These are phyloP conservation scores for Stenotaenia linearis DNA, from an alignment of 2,888 invertebrate species.

Conservation along the genomic window DNA sequence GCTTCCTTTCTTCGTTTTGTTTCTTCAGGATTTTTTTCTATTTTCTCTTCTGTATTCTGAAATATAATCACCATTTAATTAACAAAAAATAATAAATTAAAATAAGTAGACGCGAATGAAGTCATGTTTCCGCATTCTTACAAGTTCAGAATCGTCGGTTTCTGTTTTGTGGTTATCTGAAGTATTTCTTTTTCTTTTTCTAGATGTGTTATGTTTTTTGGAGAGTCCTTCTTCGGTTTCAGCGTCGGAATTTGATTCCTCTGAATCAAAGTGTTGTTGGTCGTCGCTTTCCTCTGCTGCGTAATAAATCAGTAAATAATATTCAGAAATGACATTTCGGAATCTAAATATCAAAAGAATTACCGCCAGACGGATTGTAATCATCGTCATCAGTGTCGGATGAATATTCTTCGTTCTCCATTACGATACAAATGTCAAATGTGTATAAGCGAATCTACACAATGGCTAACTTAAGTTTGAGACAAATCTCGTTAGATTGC, in stretches of 20 bases:
- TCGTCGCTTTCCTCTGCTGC: not conserved
- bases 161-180: not conserved
- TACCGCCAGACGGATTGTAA: not conserved
- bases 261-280: not conserved
- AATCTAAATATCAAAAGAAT: not conserved
- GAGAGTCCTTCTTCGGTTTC: not conserved
- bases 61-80: not conserved
- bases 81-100: not conserved
- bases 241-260: not conserved
- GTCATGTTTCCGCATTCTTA: no score
- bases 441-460: not conserved
- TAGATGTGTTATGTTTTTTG: not conserved
- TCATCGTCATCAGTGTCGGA: not conserved
- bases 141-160: not conserved
- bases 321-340: not conserved
- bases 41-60: not conserved
- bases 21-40: not conserved
- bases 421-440: not conserved
- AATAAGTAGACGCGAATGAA: no score
- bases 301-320: not conserved
- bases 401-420: not conserved
- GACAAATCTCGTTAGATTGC: no score
- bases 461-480: no score
- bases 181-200: not conserved
- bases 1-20: not conserved